Evolutionary conservation across 2,888 invertebrate genomes (phyloP).

Genomic region (Pachliopta kotzebuea): DNA sequence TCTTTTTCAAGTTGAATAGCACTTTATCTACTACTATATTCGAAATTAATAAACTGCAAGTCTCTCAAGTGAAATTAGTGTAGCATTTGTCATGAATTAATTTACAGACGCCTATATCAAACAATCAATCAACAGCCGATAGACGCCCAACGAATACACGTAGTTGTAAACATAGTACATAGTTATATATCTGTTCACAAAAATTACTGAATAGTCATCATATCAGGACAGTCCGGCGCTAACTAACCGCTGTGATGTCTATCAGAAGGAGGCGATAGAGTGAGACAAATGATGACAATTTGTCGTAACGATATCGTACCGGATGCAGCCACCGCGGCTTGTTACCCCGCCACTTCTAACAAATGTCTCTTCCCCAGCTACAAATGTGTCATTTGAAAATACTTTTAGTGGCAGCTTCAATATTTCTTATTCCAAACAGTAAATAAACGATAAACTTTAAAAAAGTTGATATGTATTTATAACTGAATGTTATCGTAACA

Average conservation of each 20-base stretch:
- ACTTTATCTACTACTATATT: too few relatives aligned
- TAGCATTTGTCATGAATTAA: too few relatives aligned
- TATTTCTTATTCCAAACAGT: background rate
- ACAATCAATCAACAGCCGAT: too few relatives aligned
- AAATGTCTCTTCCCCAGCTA: background rate
- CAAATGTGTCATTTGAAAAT: background rate
- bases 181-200: too few relatives aligned
- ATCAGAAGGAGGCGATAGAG: constrained; percentile 7
- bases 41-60: too few relatives aligned
- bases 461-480: too few relatives aligned
- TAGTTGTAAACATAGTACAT: too few relatives aligned
- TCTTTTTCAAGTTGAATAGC: too few relatives aligned
- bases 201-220: background rate
- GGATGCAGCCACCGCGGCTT: background rate
- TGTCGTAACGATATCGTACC: constrained; percentile 2
- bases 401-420: background rate
- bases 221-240: background rate
- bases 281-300: constrained; percentile 4
- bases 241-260: constrained; percentile 5
- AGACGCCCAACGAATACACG: too few relatives aligned
- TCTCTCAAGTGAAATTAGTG: too few relatives aligned
- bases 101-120: too few relatives aligned
- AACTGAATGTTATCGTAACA: too few relatives aligned
- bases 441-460: background rate
- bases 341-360: background rate